Base-by-base conservation (phyloP, 2,113 vertebrate genomes). In the Machaerirhynchus nigripectus region DNA sequence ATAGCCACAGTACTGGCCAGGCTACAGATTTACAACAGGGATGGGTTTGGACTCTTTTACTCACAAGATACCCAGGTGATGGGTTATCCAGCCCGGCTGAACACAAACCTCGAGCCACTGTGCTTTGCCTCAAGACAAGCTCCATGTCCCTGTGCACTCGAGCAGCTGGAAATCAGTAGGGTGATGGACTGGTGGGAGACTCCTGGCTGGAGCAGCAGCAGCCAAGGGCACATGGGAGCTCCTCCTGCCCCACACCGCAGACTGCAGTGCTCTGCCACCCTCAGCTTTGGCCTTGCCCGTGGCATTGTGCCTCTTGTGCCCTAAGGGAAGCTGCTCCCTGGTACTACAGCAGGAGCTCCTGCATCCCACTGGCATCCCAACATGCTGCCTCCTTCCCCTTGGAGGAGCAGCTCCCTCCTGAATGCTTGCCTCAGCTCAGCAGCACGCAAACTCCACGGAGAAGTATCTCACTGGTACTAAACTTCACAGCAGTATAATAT, bases 81-180 rank as follows among this genome's bases (percentile, higher is more conserved):
- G 27, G 27, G 68, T 35, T 70, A 42, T 22, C 22, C 4, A 26
- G 56, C 30, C 0, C 0, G 46, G 30, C 18, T n/a, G 53, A 88
- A 91, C 1, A 27, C 57, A 17, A 63, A 6, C 69, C 59, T 20
- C 33, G 8, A 37, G 70, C 13, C 49, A 35, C 9, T 6, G 33
- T 56, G 52, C 40, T 70, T 31, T 11, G 21, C 16, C n/a, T 33
- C 27, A 35, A 73, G 53, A 63, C 21, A 35, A 86, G 9, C 26
- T 56, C 68, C 0, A 0, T 19, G 53, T 57, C 42, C 37, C 16
- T 15, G 18, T 0, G 2, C n/a, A 37, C 75, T 74, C 39, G 44
- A 37, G 59, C 42, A 67, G 63, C 71, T 64, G 65, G 33, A 40
- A 78, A 56, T 7, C 14, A 60, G 6, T 55, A 26, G 6, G 16